Percentiles rank a stretch among this genome's conserved stretches.
Conservation (phyloP, 1,140 invertebrate species). For the Papilio xuthus region DNA sequence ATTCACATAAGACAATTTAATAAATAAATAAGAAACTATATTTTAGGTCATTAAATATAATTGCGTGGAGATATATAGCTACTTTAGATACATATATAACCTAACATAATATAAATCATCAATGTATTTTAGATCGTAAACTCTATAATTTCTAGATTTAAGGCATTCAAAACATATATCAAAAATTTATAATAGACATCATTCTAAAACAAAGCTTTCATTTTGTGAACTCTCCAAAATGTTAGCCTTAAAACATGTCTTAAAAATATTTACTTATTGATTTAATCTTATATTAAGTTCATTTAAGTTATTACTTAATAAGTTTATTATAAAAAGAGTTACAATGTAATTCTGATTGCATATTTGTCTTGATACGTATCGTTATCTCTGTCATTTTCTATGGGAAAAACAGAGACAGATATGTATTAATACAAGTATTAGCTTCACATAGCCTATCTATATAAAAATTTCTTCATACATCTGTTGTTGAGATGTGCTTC, state of each 20-base stretch:
- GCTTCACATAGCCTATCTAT: neutral
- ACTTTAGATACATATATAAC: conserved; percentile 18
- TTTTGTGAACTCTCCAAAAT: too few species aligned
- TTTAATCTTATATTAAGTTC: too few species aligned
- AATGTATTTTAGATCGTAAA: conserved; percentile 33
- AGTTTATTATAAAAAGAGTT: too few species aligned
- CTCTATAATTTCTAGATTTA: conserved; percentile 1
- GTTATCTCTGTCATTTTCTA: too few species aligned
- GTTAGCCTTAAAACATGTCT: too few species aligned
- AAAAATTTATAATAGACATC: neutral
- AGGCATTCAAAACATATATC: neutral
- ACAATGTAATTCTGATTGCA: too few species aligned
- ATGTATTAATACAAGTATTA: neutral
- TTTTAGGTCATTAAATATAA: conserved; percentile 36
- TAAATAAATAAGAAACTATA: conserved; percentile 31
- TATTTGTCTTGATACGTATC: too few species aligned
- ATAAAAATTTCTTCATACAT: neutral
- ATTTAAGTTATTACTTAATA: too few species aligned
- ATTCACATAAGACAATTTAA: conserved; percentile 40
- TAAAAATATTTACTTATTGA: too few species aligned
- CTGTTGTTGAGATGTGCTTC: neutral
- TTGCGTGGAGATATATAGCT: conserved; percentile 30
- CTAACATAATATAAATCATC: conserved; percentile 26
- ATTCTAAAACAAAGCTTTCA: too few species aligned
- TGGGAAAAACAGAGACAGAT: too few species aligned